phyloP scores from a whole-genome alignment of 2,888 invertebrate species.

The Drosophila anomalata region DNA sequence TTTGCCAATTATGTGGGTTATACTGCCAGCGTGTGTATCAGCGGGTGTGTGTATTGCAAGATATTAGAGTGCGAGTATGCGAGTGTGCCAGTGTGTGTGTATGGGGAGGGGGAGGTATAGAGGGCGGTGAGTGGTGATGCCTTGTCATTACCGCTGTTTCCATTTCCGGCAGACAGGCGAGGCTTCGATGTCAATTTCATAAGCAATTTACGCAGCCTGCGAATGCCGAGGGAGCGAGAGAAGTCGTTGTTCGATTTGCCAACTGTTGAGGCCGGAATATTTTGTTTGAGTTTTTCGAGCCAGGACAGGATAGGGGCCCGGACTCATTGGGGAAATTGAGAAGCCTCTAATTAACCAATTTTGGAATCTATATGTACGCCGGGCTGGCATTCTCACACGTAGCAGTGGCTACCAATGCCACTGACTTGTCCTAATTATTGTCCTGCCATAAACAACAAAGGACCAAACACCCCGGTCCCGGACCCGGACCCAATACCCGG shows the following conservation, averaged over 20 bases:
- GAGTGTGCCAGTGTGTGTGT: not conserved
- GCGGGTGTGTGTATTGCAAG: slow-evolving; percentile 2
- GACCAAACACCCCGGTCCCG: slow-evolving; percentile 16
- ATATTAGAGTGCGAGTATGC: no score
- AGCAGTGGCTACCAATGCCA: slow-evolving; percentile 3
- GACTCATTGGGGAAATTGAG: slow-evolving; percentile 22
- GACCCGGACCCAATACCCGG: no score
- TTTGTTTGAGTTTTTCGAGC: slow-evolving; percentile 4
- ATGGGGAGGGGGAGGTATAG: not conserved
- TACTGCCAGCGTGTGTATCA: slow-evolving; percentile 35
- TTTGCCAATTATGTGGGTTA: slow-evolving; percentile 80
- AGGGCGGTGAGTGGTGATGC: slow-evolving; percentile 54
- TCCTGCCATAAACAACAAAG: slow-evolving; percentile 77
- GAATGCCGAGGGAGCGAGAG: slow-evolving; percentile 1
- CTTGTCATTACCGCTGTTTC: slow-evolving; percentile 79
- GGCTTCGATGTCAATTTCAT: slow-evolving; percentile 77
- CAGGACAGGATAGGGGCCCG: not conserved
- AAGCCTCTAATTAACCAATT: slow-evolving; percentile 76
- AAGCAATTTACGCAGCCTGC: slow-evolving; percentile 77
- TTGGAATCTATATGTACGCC: slow-evolving; percentile 26
- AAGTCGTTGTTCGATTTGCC: slow-evolving; percentile 67
- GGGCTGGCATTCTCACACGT: slow-evolving; percentile 18
- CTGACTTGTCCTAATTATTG: slow-evolving; percentile 72
- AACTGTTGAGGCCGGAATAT: slow-evolving; percentile 69
- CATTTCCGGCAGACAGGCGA: slow-evolving; percentile 75